Evolutionary conservation across 2,797 vertebrate genomes (phyloP).

Genomic region (Agapornis canus): DNA sequence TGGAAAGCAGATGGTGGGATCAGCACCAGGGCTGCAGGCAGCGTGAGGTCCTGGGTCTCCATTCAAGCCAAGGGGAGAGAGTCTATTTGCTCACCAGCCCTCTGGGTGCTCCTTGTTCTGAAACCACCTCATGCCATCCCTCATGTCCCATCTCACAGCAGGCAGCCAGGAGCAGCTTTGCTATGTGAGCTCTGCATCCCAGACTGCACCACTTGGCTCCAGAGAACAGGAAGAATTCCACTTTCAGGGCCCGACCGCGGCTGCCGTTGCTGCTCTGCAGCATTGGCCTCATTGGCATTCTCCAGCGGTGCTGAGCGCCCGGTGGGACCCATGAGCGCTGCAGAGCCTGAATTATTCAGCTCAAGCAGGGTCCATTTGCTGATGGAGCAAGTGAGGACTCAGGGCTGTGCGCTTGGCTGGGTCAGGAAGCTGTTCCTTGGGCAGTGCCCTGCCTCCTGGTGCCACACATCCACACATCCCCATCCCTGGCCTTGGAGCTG

Average conservation of each 20-base stretch:
- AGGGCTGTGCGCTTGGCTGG: neutral
- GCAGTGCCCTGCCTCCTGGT: neutral
- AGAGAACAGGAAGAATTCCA: neutral
- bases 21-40: neutral
- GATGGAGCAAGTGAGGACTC: neutral
- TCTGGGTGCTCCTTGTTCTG: neutral
- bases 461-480: rapidly evolving
- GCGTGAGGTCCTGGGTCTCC: neutral
- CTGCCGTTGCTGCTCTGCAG: constrained; percentile 18
- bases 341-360: constrained; percentile 72
- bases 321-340: constrained; percentile 8
- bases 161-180: neutral
- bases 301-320: neutral
- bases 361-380: constrained; percentile 14
- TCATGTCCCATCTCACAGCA: rapidly evolving
- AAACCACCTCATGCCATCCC: neutral
- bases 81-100: neutral
- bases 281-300: constrained; percentile 45
- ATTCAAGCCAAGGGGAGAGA: neutral
- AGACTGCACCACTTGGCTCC: rapidly evolving
- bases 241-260: neutral
- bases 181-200: neutral
- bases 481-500: rapidly evolving
- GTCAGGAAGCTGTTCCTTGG: neutral
- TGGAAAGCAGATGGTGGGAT: neutral